Evolutionary conservation across 2,797 vertebrate genomes (phyloP).

Genomic region (Gobionotothen gibberifrons): DNA sequence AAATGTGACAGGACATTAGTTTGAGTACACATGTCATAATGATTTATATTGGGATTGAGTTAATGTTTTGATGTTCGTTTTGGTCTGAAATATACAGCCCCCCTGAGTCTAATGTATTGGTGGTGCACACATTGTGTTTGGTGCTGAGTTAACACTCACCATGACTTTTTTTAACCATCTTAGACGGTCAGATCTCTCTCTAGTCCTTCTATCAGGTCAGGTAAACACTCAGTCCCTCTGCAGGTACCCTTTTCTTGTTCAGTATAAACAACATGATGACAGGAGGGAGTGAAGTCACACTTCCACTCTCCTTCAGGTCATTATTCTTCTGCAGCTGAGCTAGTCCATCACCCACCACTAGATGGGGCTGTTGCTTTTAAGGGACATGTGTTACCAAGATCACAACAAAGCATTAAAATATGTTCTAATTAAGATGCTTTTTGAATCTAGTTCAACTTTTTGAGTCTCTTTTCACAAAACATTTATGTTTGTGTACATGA

Average conservation of each 20-base stretch:
- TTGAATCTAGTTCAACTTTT: constrained; percentile 34
- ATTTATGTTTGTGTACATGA: constrained; percentile 2
- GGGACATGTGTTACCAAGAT: constrained; percentile 30
- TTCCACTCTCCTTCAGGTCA: background rate
- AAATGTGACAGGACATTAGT: constrained; percentile 40
- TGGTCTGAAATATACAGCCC: constrained; percentile 39
- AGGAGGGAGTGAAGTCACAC: background rate
- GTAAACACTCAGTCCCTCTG: constrained; percentile 10
- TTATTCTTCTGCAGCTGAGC: constrained; percentile 4
- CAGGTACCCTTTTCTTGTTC: constrained; percentile 15
- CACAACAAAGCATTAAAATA: constrained; percentile 26
- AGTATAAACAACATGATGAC: constrained; percentile 20
- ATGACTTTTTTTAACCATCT: constrained; percentile 47
- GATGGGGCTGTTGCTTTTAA: constrained; percentile 1
- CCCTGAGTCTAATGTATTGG: constrained; percentile 54
- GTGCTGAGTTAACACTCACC: constrained; percentile 74
- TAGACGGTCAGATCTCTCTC: constrained; percentile 6
- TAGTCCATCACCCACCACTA: constrained; percentile 6
- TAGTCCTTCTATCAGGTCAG: constrained; percentile 22
- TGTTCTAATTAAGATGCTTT: constrained; percentile 31
- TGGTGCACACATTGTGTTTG: constrained; percentile 70
- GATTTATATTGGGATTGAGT: constrained; percentile 40
- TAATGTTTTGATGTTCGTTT: constrained; percentile 36
- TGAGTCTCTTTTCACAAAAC: constrained; percentile 23
- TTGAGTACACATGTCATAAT: constrained; percentile 48